Percentiles rank a stretch among this genome's conserved stretches.
Evolutionary conservation across 2,797 vertebrate genomes (phyloP).

Genomic region (Phylloscopus collybita): DNA sequence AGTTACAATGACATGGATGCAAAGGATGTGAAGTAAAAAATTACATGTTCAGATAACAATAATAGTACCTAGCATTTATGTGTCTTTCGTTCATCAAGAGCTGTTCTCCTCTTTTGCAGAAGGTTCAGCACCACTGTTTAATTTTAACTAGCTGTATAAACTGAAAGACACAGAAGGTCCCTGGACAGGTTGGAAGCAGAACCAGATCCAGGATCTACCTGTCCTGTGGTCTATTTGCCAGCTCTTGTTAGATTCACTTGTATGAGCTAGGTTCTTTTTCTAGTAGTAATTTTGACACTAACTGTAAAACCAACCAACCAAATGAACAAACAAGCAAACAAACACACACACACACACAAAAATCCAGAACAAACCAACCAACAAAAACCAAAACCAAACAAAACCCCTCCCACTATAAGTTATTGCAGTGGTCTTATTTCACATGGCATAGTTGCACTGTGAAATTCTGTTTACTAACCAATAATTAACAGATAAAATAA

Average conservation of each 20-base stretch:
- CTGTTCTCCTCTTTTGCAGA: not conserved
- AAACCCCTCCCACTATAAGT: not conserved
- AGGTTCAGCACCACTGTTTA: not conserved
- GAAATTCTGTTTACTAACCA: slow-evolving; percentile 41
- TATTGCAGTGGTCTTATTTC: slow-evolving; percentile 29
- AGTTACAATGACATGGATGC: not conserved
- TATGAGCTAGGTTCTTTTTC: not conserved
- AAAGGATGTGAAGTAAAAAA: not conserved
- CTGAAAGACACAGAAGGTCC: not conserved
- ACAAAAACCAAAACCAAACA: not conserved
- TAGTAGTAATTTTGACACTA: not conserved
- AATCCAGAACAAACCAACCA: not conserved
- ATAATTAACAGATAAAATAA: slow-evolving; percentile 60
- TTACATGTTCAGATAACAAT: not conserved
- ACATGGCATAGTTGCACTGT: not conserved
- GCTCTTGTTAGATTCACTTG: not conserved
- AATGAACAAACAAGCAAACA: not conserved
- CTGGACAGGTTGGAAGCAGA: not conserved
- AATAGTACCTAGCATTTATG: not conserved
- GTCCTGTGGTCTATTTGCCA: not conserved
- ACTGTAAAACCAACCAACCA: not conserved
- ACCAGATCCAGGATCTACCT: not conserved
- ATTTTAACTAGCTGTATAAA: not conserved
- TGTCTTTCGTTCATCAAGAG: not conserved
- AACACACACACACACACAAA: no score